Percentiles rank a stretch among this genome's conserved stretches.
Conservation (phyloP, 2,113 vertebrate genomes). For the Dipodomys stephensi region DNA sequence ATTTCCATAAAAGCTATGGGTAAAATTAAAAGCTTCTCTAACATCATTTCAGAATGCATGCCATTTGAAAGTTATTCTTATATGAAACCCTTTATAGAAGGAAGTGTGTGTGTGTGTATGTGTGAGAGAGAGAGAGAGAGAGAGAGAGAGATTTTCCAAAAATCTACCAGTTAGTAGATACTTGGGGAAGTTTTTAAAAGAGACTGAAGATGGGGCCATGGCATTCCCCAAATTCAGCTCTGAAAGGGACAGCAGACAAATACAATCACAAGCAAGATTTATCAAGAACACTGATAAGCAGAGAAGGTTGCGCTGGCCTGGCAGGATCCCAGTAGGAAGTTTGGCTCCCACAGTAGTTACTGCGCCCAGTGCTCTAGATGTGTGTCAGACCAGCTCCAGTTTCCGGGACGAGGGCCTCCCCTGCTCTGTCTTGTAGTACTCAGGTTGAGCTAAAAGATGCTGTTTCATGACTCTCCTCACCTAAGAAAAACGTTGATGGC, state of each 20-base stretch:
- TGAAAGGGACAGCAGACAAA: background rate
- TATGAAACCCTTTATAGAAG: background rate
- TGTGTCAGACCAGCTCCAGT: background rate
- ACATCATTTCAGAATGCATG: conserved; percentile 2
- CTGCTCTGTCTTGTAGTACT: background rate
- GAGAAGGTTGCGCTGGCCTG: background rate
- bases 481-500: background rate
- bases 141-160: background rate
- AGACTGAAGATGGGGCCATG: background rate
- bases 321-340: background rate
- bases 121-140: too few species aligned
- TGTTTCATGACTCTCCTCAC: background rate
- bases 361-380: background rate
- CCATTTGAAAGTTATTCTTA: background rate
- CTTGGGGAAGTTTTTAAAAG: background rate
- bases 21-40: background rate
- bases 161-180: background rate
- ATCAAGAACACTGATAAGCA: background rate
- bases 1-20: background rate
- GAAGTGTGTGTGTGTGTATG: background rate
- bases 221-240: background rate
- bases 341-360: background rate
- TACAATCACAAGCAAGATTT: too few species aligned
- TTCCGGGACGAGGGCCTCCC: background rate
- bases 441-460: background rate